Evolutionary conservation across 2,888 invertebrate species (phyloP).

Genomic region (Eucera pruinosa): DNA sequence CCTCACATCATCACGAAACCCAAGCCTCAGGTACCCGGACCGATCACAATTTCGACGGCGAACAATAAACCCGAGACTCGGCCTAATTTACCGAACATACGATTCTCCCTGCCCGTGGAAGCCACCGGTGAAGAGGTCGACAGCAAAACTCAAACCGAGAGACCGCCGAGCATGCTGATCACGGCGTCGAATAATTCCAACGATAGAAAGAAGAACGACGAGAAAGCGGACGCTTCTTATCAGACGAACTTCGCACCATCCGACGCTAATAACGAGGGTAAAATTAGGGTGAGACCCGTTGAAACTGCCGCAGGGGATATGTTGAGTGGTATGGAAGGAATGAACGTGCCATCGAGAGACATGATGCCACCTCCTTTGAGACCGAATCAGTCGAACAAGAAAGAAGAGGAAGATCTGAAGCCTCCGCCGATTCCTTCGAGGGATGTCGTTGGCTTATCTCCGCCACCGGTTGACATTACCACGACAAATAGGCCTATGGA

Average conservation of each 20-base stretch:
- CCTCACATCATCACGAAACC: constrained; percentile 80
- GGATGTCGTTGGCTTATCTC: constrained; percentile 81
- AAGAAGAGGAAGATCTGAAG: constrained; percentile 74
- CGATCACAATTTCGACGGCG: constrained; percentile 76
- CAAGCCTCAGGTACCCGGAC: constrained; percentile 75
- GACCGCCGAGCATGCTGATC: constrained; percentile 77
- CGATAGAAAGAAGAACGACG: constrained; percentile 68
- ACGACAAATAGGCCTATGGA: constrained; percentile 75
- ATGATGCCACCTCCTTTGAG: constrained; percentile 79
- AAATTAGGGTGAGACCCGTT: constrained; percentile 28
- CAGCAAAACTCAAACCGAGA: constrained; percentile 77
- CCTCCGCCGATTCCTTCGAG: constrained; percentile 78
- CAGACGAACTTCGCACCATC: constrained; percentile 77
- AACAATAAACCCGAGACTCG: constrained; percentile 61
- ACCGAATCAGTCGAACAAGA: constrained; percentile 66
- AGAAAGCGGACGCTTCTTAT: constrained; percentile 74
- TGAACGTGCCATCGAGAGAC: constrained; percentile 75
- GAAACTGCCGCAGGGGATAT: constrained; percentile 52
- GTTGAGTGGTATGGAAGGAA: constrained; percentile 37
- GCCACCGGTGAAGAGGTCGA: constrained; percentile 74
- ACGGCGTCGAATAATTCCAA: constrained; percentile 53
- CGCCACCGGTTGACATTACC: constrained; percentile 80
- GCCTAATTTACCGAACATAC: constrained; percentile 72
- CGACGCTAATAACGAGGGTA: constrained; percentile 56
- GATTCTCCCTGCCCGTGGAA: constrained; percentile 78